Conservation (phyloP, 2,113 vertebrate genomes). For the Puntigrus tetrazona region DNA sequence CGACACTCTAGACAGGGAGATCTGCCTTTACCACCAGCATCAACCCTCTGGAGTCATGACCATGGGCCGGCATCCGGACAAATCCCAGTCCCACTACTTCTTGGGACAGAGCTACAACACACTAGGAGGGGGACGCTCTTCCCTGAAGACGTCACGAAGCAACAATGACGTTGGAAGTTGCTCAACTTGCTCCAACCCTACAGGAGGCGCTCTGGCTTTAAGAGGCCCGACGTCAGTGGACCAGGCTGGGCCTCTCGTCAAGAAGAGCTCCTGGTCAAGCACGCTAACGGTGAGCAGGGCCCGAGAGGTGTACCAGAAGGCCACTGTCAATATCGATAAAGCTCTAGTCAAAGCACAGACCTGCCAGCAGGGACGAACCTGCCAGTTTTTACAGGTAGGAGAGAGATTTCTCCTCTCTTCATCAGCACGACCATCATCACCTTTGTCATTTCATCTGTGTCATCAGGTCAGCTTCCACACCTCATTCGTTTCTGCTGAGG, state of each 20-base stretch:
- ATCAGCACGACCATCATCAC: slow-evolving; percentile 28
- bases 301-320: slow-evolving; percentile 94
- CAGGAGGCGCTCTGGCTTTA: slow-evolving; percentile 64
- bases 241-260: slow-evolving; percentile 80
- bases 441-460: slow-evolving; percentile 23
- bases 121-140: slow-evolving; percentile 84
- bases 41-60: slow-evolving; percentile 92
- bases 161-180: slow-evolving; percentile 81
- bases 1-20: slow-evolving; percentile 83
- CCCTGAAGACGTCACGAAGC: slow-evolving; percentile 92
- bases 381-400: slow-evolving; percentile 96
- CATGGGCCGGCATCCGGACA: slow-evolving; percentile 83
- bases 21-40: slow-evolving; percentile 74
- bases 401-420: slow-evolving; percentile 34
- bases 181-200: slow-evolving; percentile 72
- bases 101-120: slow-evolving; percentile 92
- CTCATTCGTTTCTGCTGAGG: slow-evolving; percentile 5
- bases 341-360: slow-evolving; percentile 93
- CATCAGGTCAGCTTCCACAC: slow-evolving; percentile 5
- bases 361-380: slow-evolving; percentile 91
- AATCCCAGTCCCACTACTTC: slow-evolving; percentile 89
- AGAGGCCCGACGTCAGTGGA: slow-evolving; percentile 42
- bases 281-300: slow-evolving; percentile 95
- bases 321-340: slow-evolving; percentile 92
- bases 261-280: slow-evolving; percentile 95